Base-by-base conservation (phyloP, 2,797 vertebrate genomes). In the Pangasius larnaudii region DNA sequence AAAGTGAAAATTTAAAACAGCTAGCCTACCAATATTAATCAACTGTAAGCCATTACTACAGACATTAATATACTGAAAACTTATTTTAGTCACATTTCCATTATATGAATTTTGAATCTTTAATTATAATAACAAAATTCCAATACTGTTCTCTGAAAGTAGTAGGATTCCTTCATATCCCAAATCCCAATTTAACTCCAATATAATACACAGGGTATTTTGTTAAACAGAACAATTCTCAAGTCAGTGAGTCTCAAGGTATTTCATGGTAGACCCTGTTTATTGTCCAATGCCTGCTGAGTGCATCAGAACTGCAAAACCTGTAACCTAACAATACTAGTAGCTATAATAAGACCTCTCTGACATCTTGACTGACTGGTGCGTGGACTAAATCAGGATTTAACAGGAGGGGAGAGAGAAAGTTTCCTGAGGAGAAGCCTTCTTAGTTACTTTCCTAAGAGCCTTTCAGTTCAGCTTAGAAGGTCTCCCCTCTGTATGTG, bases 401-500 rank as follows among this genome's bases (percentile, higher is more conserved):
- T 77, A 51, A 53, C 75, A 53, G 75, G n/a, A 18, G 49, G 49
- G 49, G 49, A 53, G 27, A n/a, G 24, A 30, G 27, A 51, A 53
- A 53, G 74, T n/a, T 77, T 77, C 24, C 46, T 19, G 27, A 53
- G 46, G 49, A 79, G 30, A 79, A 79, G 77, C 0, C 77, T 33
- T 58, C 51, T 36, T 36, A 58, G 8, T 79, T 36, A 79, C 51
- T 79, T 56, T 58, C 9, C 19, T 33, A 78, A 78, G 49, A 56
- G 51, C n/a, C n/a, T 30, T 78, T 56, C 72, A 49, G 46, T 49
- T 75, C 75, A 78, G 49, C n/a, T 78, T 78, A 33, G 49, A 53
- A 78, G 16, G 49, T 53, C 75, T 53, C 49, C 1, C 2, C n/a
- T 78, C 16, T 53, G 16, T 9, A 10, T 79, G 30, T 22, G 3